phyloP scores from a whole-genome alignment of 2,888 invertebrate genomes.

The Agrochola lychnidis region DNA sequence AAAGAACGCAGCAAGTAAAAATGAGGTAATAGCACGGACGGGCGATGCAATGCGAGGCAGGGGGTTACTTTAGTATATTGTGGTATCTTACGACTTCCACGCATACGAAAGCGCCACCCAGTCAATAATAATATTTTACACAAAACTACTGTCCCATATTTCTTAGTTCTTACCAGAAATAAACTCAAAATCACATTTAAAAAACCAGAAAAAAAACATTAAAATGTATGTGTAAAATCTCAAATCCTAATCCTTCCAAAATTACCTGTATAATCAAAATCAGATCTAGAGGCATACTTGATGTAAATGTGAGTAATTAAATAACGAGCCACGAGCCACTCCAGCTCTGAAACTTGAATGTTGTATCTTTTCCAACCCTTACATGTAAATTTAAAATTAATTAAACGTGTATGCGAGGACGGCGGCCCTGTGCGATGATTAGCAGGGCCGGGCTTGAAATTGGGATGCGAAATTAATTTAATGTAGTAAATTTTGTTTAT shows the following conservation, averaged over 20 bases:
- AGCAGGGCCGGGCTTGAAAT: slow-evolving; percentile 69
- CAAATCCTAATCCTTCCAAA: slow-evolving; percentile 13
- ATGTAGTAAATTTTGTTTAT: not conserved
- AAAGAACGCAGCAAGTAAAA: not conserved
- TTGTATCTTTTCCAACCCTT: slow-evolving; percentile 67
- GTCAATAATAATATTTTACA: not conserved
- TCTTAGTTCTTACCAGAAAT: not conserved
- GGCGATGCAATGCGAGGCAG: not conserved
- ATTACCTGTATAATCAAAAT: slow-evolving; percentile 53
- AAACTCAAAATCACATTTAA: not conserved
- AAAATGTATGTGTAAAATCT: not conserved
- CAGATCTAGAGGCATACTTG: slow-evolving; percentile 39
- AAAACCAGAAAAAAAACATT: not conserved
- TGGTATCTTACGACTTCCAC: not conserved
- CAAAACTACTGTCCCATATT: not conserved
- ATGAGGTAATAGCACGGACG: not conserved
- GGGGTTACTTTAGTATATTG: not conserved
- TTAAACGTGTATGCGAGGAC: slow-evolving; percentile 68
- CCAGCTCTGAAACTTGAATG: slow-evolving; percentile 54
- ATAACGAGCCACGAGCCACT: slow-evolving; percentile 56
- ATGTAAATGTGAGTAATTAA: slow-evolving; percentile 60
- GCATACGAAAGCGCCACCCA: not conserved
- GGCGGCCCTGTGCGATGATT: slow-evolving; percentile 71
- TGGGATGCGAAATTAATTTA: slow-evolving; percentile 26
- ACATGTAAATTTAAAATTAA: slow-evolving; percentile 73